A percentile compares a stretch with the other conserved stretches of the same genome.
phyloP scores from a whole-genome alignment of 2,888 invertebrate species.

The Subacronicta megacephala region DNA sequence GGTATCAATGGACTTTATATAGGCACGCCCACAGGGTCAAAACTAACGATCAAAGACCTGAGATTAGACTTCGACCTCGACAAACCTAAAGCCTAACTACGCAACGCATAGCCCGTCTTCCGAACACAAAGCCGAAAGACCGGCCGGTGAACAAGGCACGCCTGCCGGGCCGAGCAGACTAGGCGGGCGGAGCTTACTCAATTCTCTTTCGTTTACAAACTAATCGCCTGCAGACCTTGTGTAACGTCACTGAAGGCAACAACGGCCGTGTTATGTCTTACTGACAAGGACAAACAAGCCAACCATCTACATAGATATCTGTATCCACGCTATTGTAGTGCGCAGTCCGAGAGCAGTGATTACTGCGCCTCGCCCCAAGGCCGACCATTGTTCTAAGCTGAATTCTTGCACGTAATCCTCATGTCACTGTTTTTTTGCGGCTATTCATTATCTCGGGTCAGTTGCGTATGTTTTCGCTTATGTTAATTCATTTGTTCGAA shows the following conservation, averaged over 20 bases:
- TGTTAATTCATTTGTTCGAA: slow-evolving; percentile 41
- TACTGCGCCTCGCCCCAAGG: slow-evolving; percentile 83
- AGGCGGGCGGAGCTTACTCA: slow-evolving; percentile 26
- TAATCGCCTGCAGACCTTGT: slow-evolving; percentile 39
- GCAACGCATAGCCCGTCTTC: slow-evolving; percentile 16
- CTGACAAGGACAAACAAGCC: slow-evolving; percentile 61
- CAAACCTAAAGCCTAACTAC: slow-evolving; percentile 17
- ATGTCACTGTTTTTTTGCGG: slow-evolving; percentile 66
- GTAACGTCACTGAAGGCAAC: slow-evolving; percentile 42
- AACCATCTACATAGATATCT: slow-evolving; percentile 52
- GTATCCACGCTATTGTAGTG: slow-evolving; percentile 50
- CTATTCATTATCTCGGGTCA: slow-evolving; percentile 51
- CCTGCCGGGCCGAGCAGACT: slow-evolving; percentile 3
- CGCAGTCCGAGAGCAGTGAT: slow-evolving; percentile 73
- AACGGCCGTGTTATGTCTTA: slow-evolving; percentile 55
- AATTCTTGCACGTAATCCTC: slow-evolving; percentile 83
- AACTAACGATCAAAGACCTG: slow-evolving; percentile 28
- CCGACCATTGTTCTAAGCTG: slow-evolving; percentile 82
- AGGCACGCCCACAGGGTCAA: slow-evolving; percentile 11
- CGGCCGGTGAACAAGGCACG: slow-evolving; percentile 28
- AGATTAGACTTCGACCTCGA: slow-evolving; percentile 21
- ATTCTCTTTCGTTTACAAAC: slow-evolving; percentile 49
- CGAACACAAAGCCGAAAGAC: slow-evolving; percentile 25
- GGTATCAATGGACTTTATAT: slow-evolving; percentile 3
- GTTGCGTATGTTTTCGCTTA: slow-evolving; percentile 47